These are phyloP conservation scores for Nymphalis c-album DNA, from an alignment of 2,888 invertebrate species.

Conservation along the genomic window DNA sequence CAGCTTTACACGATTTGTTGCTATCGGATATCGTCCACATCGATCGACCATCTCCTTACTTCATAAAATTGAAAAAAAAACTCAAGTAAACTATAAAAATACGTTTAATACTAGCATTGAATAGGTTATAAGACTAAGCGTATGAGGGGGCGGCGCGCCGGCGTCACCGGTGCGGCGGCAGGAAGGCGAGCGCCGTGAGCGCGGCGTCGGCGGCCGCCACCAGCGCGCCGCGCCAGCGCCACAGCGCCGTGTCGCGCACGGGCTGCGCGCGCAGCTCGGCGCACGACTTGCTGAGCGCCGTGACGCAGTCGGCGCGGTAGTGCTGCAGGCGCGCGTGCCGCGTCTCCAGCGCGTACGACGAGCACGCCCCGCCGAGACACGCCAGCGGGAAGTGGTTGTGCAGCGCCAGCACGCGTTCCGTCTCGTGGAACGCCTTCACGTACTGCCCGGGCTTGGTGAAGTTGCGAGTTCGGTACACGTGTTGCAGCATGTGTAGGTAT, in stretches of 20 bases:
- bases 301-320: conserved; percentile 95
- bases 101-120: conserved; percentile 60
- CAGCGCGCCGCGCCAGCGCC: conserved; percentile 91
- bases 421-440: conserved; percentile 96
- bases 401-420: conserved; percentile 91
- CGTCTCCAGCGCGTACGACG: conserved; percentile 91
- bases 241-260: conserved; percentile 91
- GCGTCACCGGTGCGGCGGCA: conserved; percentile 57
- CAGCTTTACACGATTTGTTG: no score
- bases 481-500: conserved; percentile 96
- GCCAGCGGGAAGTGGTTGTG: conserved; percentile 97
- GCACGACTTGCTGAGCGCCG: conserved; percentile 91
- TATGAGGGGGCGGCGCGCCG: conserved; percentile 16
- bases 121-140: conserved; percentile 44
- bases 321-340: conserved; percentile 94
- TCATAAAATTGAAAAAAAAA: conserved; percentile 26
- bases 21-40: no score
- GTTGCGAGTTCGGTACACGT: conserved; percentile 93
- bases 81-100: conserved; percentile 59
- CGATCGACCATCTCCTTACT: no score
- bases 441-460: conserved; percentile 96
- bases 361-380: conserved; percentile 91
- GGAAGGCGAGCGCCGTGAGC: conserved; percentile 87
- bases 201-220: conserved; percentile 86
- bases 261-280: conserved; percentile 90